A percentile compares a stretch with the other conserved stretches of the same genome.
These are phyloP conservation scores for Neocrepidodera transversa DNA, from an alignment of 2,888 invertebrate genomes.

Conservation along the genomic window DNA sequence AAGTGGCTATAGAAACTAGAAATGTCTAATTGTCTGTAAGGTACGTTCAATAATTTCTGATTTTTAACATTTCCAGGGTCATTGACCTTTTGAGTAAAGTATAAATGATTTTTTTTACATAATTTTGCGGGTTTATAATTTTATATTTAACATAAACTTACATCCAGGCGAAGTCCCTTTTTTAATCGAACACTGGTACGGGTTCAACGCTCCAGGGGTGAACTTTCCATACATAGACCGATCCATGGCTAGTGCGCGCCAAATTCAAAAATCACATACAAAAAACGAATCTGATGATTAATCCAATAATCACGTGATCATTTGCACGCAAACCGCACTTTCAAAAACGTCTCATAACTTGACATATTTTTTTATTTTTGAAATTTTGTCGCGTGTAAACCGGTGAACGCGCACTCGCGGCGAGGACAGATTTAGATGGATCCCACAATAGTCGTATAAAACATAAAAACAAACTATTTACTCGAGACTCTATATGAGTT, in stretches of 20 bases:
- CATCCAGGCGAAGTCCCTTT: conserved; percentile 87
- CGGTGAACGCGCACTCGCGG: conserved; percentile 43
- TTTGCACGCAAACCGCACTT: conserved; percentile 3
- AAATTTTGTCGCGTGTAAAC: conserved; percentile 44
- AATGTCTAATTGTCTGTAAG: too few species aligned
- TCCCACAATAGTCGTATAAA: conserved; percentile 46
- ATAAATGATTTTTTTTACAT: too few species aligned
- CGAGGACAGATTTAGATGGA: conserved; percentile 51
- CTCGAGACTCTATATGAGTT: not conserved
- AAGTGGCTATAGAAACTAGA: too few species aligned
- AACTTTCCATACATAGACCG: conserved; percentile 91
- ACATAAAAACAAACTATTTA: conserved; percentile 19
- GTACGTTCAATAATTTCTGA: too few species aligned
- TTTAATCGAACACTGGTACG: conserved; percentile 83
- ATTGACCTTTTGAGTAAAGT: too few species aligned
- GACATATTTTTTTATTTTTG: conserved; percentile 49
- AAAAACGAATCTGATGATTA: conserved; percentile 25
- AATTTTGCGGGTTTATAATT: too few species aligned
- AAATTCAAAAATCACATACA: conserved; percentile 42
- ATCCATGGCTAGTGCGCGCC: conserved; percentile 68
- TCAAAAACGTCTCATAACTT: conserved; percentile 35
- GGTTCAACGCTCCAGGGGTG: conserved; percentile 83
- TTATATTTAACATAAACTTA: too few species aligned
- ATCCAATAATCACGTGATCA: conserved; percentile 33
- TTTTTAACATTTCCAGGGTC: too few species aligned